Evolutionary conservation across 2,797 vertebrate genomes (phyloP), one percentile per base, ranked within the genome.

Genomic region (Neosilurus mollespiculum): DNA sequence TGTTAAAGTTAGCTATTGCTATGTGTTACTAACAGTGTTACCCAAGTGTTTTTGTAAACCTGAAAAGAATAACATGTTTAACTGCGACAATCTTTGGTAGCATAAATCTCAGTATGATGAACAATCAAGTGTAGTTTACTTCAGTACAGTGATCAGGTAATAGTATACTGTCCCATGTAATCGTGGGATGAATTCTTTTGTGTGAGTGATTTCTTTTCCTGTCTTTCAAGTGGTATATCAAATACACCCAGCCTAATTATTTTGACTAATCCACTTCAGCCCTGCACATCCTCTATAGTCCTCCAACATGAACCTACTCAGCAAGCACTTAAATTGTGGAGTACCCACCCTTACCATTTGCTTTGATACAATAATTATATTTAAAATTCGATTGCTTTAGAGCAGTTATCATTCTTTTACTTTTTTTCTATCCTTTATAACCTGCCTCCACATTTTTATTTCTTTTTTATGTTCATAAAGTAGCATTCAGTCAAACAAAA

Each of bases 61-160:
- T 34, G 26, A 76, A 76, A 6, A 37, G 54, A 59, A 24, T 58
- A 49, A 20, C 59, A 6, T 76, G 24, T 72, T 24, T 24, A 72
- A 9, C n/a, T 76, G 16, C 26, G 59, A 43, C 30, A 37, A 15
- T 59, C 59, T 77, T 10, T 18, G 37, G 7, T 22, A n/a, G 49
- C n/a, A 43, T 6, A 43, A 2, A 43, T 43, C 6, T 43, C 37
- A 16, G 3, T 24, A 24, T 78, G 7, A 64, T 49, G 37, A 49
- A 51, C 76, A 78, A 26, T 78, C 61, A 65, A 64, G 59, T 65
- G 9, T 51, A 78, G 64, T 78, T 64, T 64, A 24, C 34, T 64
- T 78, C 73, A 76, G 26, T 34, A 59, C 58, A 76, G 22, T 64
- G 37, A 64, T 78, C 51, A 26, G 59, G 30, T 22, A 76, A 61